Evolutionary conservation across 37 sponge, comb jelly and placozoan species (phyloP).

Genomic region (Beroe forskalii): DNA sequence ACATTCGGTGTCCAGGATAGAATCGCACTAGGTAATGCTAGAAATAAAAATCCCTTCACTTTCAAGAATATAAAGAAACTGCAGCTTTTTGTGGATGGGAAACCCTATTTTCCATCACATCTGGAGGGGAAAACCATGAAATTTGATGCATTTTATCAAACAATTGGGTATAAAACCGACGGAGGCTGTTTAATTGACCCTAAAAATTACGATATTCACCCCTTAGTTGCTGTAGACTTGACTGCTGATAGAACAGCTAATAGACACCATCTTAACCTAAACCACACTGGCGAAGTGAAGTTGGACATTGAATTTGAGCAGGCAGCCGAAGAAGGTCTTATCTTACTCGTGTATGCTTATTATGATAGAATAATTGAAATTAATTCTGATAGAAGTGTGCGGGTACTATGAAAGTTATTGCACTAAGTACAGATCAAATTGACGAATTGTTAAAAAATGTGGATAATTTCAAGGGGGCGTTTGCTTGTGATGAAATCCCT

Average conservation of each 20-base stretch:
- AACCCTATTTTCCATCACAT: background rate
- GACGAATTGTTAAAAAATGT: background rate
- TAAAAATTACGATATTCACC: background rate
- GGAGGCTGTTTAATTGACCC: background rate
- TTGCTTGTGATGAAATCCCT: slow-evolving; percentile 13
- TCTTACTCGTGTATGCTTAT: background rate
- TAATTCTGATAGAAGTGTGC: background rate
- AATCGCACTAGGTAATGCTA: background rate
- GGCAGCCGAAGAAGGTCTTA: background rate
- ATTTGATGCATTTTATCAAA: background rate
- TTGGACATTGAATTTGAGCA: background rate
- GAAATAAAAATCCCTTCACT: slow-evolving; percentile 28
- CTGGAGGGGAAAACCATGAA: background rate
- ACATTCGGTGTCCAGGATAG: slow-evolving; percentile 6
- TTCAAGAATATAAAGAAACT: background rate
- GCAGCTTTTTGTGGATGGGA: slow-evolving; percentile 5
- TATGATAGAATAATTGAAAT: slow-evolving; percentile 38
- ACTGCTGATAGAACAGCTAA: background rate
- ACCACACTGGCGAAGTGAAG: background rate
- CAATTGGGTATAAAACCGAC: background rate
- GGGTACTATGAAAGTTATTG: background rate
- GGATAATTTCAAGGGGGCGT: background rate
- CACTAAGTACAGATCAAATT: background rate
- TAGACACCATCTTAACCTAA: slow-evolving; percentile 1
- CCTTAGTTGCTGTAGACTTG: slow-evolving; percentile 10